Conservation (phyloP, 2,113 vertebrate genomes). For the Bagarius yarrelli region DNA sequence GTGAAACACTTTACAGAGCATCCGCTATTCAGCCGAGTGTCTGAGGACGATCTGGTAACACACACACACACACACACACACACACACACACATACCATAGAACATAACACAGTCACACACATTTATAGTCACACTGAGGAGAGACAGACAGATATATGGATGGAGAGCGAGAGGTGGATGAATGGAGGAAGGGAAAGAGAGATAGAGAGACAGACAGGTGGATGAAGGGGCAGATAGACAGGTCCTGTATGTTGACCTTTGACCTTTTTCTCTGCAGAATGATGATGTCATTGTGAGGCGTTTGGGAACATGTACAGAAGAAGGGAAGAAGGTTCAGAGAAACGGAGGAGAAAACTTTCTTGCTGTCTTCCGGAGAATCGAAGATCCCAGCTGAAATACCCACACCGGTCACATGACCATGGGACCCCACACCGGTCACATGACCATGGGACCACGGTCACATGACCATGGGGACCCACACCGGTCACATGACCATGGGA, state of each 20-base stretch:
- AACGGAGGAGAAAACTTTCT: constrained; percentile 83
- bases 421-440: not conserved
- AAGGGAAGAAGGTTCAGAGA: constrained; percentile 88
- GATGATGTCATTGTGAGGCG: constrained; percentile 76
- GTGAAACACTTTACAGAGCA: constrained; percentile 84
- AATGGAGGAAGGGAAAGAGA: not conserved
- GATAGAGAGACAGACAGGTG: not conserved
- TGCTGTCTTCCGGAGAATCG: constrained; percentile 80
- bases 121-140: not conserved
- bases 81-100: not conserved
- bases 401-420: not conserved
- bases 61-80: not conserved
- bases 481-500: too few species aligned
- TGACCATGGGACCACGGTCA: not conserved
- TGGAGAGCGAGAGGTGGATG: not conserved
- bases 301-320: constrained; percentile 83
- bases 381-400: constrained; percentile 55
- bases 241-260: not conserved
- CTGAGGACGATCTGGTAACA: constrained; percentile 78
- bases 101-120: not conserved
- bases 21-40: constrained; percentile 78
- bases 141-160: not conserved
- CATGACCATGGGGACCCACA: not conserved
- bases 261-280: constrained; percentile 60
- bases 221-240: too few species aligned